Evolutionary conservation across 2,888 invertebrate species (phyloP), one percentile per base, ranked within the genome.

Genomic region (Archips xylosteana): DNA sequence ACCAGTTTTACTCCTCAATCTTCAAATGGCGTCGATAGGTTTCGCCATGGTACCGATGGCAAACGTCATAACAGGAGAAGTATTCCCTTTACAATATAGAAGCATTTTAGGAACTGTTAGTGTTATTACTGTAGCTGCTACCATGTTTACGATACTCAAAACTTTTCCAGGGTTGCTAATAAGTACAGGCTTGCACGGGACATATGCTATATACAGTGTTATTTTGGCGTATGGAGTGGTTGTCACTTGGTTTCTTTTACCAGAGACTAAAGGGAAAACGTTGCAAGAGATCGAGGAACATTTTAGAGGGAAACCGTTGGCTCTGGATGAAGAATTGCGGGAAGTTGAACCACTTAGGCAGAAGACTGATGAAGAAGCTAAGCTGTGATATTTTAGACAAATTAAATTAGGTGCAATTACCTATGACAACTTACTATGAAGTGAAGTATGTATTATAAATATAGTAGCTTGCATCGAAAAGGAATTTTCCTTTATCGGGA

Each of bases 31-130:
- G 3, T 90, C 91, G 62, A 85, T 93, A n/a, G 86, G 89, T n/a
- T 81, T 94, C 13, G 95, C 95, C 1, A 79, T 94, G 54, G 84
- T 94, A 23, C 95, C 95, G 0, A 80, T 96, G 69, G 95, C 96
- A 0, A 96, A 96, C 92, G 93, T 95, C 23, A 91, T 96, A 88
- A 93, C 95, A 68, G 95, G 95, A 0, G 96, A 96, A 82, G 86
- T 96, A 2, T 96, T 95, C 76, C 89, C 95, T 1, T 88, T 91
- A 60, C 87, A 88, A n/a, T 89, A 90, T 23, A 88, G 95, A 47
- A 95, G 95, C 6, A 79, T 95, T 0, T 95, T 95, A 0, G 93
- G 95, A 3, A 95, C 95, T 0, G 80, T 95, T 4, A 91, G 94
- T 1, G 89, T 95, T 2, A 92, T 92, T 71, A 89, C 93, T 62